phyloP scores from a whole-genome alignment of 2,888 invertebrate genomes.

The Smittia sp. region DNA sequence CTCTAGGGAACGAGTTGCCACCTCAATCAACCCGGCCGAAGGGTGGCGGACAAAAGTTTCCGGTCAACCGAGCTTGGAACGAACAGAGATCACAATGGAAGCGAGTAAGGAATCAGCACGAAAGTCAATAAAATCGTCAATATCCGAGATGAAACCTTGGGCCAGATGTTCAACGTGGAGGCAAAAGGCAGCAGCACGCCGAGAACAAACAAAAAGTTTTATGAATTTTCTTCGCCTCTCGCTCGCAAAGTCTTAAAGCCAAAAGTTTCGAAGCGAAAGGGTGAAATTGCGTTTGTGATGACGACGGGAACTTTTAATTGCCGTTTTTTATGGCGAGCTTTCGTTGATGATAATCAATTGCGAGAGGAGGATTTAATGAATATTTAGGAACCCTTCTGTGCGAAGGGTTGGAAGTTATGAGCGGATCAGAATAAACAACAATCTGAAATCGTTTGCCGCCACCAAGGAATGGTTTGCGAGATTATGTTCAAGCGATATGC shows the following conservation, averaged over 20 bases:
- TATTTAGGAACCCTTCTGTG: not conserved
- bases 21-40: not conserved
- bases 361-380: slow-evolving; percentile 6
- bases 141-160: too few species aligned
- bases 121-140: too few species aligned
- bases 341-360: slow-evolving; percentile 16
- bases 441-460: not conserved
- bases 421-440: slow-evolving; percentile 20
- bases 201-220: not conserved
- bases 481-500: not conserved
- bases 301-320: not conserved
- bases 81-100: too few species aligned
- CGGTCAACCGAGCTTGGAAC: too few species aligned
- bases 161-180: too few species aligned
- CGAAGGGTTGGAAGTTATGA: not conserved
- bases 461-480: slow-evolving; percentile 7
- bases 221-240: not conserved
- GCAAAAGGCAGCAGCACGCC: too few species aligned
- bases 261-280: not conserved
- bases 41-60: too few species aligned
- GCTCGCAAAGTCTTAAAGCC: not conserved
- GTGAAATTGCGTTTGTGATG: not conserved
- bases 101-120: too few species aligned
- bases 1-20: not conserved
- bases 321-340: not conserved